Evolutionary conservation across 2,888 invertebrate genomes (phyloP), one percentile per base, ranked within the genome.

Genomic region (Pecten maximus): DNA sequence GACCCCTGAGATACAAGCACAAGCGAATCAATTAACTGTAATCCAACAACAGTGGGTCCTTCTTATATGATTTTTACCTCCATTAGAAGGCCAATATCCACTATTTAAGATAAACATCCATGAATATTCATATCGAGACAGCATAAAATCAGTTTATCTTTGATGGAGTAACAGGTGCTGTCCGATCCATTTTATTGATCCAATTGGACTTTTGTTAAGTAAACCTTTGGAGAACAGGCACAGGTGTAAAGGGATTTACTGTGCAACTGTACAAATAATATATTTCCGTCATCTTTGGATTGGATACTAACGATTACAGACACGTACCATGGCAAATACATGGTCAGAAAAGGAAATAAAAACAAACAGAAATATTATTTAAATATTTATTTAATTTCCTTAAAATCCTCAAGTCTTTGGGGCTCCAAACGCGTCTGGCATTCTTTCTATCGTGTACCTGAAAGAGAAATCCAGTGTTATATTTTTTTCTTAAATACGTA

Each of bases 391-490:
- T 74, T 74, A 35, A 23, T 6, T 74, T 74, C 2, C 0, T 35
- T 74, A 35, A 12, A 39, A 39, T 87, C 35, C 50, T 92, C 89
- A 94, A 23, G 93, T 95, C 91, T 94, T 95, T 0, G 98, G 98
- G 88, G 99, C 99, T 60, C 99, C 99, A 97, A 99, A 99, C 4
- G 99, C 99, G 97, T 99, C 99, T 0, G 99, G 99, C 99, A 99
- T 99, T 96, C 99, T 98, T 97, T 99, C 99, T 95, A 99, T 99
- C 0, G 99, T 98, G 96, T 98, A 99, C 93, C 97, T 97, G 95
- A 87, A 94, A 94, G 39, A 88, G 95, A 95, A 93, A 40, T 87
- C 35, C n/a, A 74, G 12, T 74, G 8, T 28, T 35, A 35, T 28
- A 6, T 35, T 0, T 74, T 28, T 74, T 74, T 35, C 6, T 12